Conservation (phyloP, 1,140 invertebrate genomes). For the Drosophila quadrilineata region DNA sequence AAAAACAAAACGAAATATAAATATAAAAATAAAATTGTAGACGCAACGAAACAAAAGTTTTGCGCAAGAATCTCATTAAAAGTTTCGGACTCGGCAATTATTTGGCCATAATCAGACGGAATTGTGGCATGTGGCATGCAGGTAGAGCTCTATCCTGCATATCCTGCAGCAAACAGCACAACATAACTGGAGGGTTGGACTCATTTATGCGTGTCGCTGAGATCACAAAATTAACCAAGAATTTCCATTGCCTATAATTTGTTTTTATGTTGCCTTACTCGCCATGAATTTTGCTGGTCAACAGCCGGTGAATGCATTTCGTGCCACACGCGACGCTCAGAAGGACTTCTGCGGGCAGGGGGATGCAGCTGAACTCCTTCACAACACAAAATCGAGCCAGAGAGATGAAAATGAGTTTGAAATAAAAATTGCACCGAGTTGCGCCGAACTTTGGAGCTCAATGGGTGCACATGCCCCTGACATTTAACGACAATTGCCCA, state of each 20-base stretch:
- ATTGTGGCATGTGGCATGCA: slow-evolving; percentile 21
- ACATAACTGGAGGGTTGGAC: slow-evolving; percentile 13
- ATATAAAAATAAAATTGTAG: slow-evolving; percentile 8
- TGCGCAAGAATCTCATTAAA: slow-evolving; percentile 70
- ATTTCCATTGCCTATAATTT: slow-evolving; percentile 30
- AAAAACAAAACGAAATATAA: not conserved
- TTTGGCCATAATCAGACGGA: slow-evolving; percentile 40
- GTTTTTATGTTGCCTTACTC: not conserved
- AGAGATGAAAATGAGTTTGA: slow-evolving; percentile 11
- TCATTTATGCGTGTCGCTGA: slow-evolving; percentile 18
- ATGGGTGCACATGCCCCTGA: slow-evolving; percentile 70
- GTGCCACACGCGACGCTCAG: slow-evolving; percentile 53
- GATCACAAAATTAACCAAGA: not conserved
- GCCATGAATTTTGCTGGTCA: slow-evolving; percentile 14
- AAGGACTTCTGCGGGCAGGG: no score
- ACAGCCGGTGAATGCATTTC: slow-evolving; percentile 41
- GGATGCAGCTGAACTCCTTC: no score
- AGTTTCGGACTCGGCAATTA: slow-evolving; percentile 74
- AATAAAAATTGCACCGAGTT: not conserved
- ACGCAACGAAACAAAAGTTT: no score
- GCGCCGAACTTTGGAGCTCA: not conserved
- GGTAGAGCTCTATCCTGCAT: slow-evolving; percentile 53
- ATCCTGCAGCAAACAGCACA: slow-evolving; percentile 17
- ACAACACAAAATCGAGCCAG: not conserved
- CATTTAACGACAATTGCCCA: slow-evolving; percentile 66